These are phyloP conservation scores for Philaenus spumarius DNA, from an alignment of 1,140 invertebrate species.

Conservation along the genomic window DNA sequence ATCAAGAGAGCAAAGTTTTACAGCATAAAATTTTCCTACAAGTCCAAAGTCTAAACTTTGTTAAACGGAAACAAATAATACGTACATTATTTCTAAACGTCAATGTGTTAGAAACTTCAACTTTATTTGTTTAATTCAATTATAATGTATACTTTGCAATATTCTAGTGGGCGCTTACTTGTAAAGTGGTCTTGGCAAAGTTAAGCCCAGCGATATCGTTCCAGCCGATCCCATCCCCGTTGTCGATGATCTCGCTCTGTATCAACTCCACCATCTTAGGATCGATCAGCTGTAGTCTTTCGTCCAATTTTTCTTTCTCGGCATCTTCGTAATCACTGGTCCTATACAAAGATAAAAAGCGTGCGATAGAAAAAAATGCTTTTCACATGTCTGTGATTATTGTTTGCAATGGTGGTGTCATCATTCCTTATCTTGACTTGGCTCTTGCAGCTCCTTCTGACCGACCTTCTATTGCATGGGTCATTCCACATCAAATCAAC, in stretches of 20 bases:
- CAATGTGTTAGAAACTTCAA: too few relatives aligned
- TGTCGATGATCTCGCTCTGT: conserved; percentile 89
- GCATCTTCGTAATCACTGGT: conserved; percentile 11
- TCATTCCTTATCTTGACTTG: too few relatives aligned
- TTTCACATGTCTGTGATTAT: conserved; percentile 5
- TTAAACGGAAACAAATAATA: too few relatives aligned
- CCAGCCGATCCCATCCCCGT: conserved; percentile 69
- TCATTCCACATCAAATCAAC: too few relatives aligned
- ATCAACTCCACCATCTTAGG: conserved; percentile 89
- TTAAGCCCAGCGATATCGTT: conserved; percentile 90
- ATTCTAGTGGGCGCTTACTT: conserved; percentile 44
- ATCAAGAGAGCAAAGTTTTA: too few relatives aligned
- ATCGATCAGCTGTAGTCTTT: conserved; percentile 76
- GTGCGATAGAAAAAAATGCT: not conserved
- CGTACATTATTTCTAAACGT: too few relatives aligned
- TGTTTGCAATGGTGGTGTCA: too few relatives aligned
- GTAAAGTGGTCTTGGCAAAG: conserved; percentile 85
- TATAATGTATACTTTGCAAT: not conserved
- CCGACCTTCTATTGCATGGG: conserved; percentile 14
- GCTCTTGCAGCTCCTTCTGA: conserved; percentile 19
- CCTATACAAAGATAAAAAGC: conserved; percentile 7
- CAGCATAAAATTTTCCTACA: too few relatives aligned
- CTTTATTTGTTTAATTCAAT: too few relatives aligned
- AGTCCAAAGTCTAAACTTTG: too few relatives aligned
- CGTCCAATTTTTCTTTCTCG: conserved; percentile 44